Conservation (phyloP, 2,797 vertebrate species). For the Pantherophis vulpinus region DNA sequence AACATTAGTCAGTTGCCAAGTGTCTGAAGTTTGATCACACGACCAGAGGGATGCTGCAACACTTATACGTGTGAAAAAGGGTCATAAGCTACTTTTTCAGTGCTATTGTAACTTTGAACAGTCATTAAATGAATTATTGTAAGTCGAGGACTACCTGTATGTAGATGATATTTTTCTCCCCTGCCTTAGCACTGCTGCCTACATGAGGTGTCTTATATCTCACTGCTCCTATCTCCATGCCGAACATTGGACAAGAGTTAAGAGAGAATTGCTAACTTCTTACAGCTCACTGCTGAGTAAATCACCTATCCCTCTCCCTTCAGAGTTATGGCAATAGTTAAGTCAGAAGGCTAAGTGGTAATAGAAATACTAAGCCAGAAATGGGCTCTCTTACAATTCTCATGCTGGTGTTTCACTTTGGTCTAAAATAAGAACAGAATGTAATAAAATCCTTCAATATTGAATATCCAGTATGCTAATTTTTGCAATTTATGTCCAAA, state of each 20-base stretch:
- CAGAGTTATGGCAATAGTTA: not conserved
- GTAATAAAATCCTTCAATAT: not conserved
- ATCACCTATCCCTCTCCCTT: not conserved
- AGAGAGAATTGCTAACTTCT: not conserved
- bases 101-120: not conserved
- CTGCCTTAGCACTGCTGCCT: not conserved
- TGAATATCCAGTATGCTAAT: not conserved
- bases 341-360: not conserved
- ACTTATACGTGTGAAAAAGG: not conserved
- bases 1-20: not conserved
- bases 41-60: not conserved
- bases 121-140: not conserved
- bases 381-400: not conserved
- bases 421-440: not conserved
- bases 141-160: not conserved
- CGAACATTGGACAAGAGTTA: not conserved
- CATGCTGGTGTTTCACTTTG: not conserved
- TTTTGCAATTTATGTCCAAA: not conserved
- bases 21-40: not conserved
- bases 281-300: not conserved
- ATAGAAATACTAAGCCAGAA: not conserved
- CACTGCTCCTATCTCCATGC: not conserved
- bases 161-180: not conserved
- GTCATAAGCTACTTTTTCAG: not conserved
- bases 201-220: not conserved